Base-by-base conservation (phyloP, 2,797 vertebrate species). In the Astyanax mexicanus region DNA sequence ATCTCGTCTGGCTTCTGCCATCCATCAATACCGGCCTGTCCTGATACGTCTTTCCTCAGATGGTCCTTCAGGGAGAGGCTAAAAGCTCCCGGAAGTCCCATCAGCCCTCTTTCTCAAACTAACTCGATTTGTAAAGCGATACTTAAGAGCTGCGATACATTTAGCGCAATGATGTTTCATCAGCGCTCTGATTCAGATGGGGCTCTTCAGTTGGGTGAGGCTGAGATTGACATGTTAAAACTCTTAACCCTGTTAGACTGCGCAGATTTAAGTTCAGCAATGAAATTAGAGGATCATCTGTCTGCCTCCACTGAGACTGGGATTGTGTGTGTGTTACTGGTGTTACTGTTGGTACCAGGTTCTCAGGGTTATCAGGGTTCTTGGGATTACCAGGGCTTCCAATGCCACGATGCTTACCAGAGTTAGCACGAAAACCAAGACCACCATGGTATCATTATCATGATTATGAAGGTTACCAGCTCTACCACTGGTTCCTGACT, bases 141-240 rank as follows among this genome's bases (percentile, higher is more conserved):
- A 89, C 88, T 90, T 87, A 88, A 87, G 88, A 83, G 89, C 88
- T 84, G 83, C 91, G 89, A 92, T 92, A 88, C 89, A 92, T 93
- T 92, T 89, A 87, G 86, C 82, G 84, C 88, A 93, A 91, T 92
- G 91, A 92, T 89, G 93, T 92, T 94, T 93, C 89, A 92, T 93
- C 91, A 89, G 89, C n/a, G n/a, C n/a, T n/a, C n/a, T n/a, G n/a
- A n/a, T n/a, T n/a, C n/a, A n/a, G n/a, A 88, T 82, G 87, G 83
- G 86, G 51, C 81, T 52, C 58, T n/a, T 89, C 87, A 89, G 92
- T 74, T 75, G 77, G 80, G 83, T 47, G n/a, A n/a, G n/a, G n/a
- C n/a, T n/a, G n/a, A n/a, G n/a, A n/a, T n/a, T n/a, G n/a, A n/a
- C n/a, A n/a, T n/a, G n/a, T n/a, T n/a, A n/a, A n/a, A 87, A 88